A percentile compares a stretch with the other conserved stretches of the same genome.
phyloP scores from a whole-genome alignment of 2,113 vertebrate species.

The Phalacrocorax brasilianus region DNA sequence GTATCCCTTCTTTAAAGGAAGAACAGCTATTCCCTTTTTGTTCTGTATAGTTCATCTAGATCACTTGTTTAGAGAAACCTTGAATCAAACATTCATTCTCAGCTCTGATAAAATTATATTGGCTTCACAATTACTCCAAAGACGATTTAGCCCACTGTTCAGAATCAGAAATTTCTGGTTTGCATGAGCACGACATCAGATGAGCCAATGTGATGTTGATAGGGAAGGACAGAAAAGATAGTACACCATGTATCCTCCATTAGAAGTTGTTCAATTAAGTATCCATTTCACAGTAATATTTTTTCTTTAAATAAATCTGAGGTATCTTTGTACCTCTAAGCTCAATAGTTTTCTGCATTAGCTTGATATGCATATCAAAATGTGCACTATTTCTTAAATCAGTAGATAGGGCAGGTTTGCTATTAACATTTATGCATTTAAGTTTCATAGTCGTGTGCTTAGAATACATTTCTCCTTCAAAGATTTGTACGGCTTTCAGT shows the following conservation, averaged over 20 bases:
- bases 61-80: neutral
- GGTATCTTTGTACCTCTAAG: conserved; percentile 64
- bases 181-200: neutral
- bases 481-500: conserved; percentile 59
- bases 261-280: conserved; percentile 59
- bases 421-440: conserved; percentile 66
- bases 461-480: conserved; percentile 76
- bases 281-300: conserved; percentile 62
- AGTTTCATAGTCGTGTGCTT: conserved; percentile 59
- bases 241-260: neutral
- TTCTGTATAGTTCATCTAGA: neutral
- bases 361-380: conserved; percentile 64
- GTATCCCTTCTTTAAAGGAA: neutral
- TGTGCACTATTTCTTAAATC: conserved; percentile 64
- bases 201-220: neutral
- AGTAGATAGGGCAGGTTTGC: conserved; percentile 46
- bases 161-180: neutral
- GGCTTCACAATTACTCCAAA: neutral
- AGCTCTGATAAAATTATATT: neutral
- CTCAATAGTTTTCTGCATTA: conserved; percentile 61
- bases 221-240: neutral
- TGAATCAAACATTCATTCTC: neutral
- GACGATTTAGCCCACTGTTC: neutral
- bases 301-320: conserved; percentile 62
- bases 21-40: neutral